Evolutionary conservation across 92 coral and sea anemone genomes (phyloP), one percentile per base, ranked within the genome.

Genomic region (Epizoanthus stellaris): DNA sequence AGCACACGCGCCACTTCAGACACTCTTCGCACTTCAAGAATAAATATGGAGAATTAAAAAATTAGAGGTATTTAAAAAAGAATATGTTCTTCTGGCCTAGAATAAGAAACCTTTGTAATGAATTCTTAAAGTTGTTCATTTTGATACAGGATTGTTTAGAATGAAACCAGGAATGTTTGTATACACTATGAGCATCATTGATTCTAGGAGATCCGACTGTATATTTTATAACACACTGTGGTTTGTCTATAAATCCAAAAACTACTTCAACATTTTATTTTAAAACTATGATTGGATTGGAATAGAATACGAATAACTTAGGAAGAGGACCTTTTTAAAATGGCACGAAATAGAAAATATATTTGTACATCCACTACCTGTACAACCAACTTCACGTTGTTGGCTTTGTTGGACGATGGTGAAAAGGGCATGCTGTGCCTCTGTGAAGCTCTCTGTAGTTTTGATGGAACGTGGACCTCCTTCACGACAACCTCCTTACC

Each of bases 21-120:
- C 90, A 87, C 10, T 87, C 90, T 30, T 87, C 90, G 72, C 89
- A 87, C 81, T 80, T 67, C 19, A 61, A 52, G 81, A 87, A 73
- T 39, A 73, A 64, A 62, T 60, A 45, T 59, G 54, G 40, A 52
- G 60, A 79, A 43, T 45, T 49, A 10, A 79, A 19, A 39, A 30
- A 45, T 12, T n/a, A n/a, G 42, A 56, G 34, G 53, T 17, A 38
- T 77, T 77, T 20, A 56, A 58, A 58, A 64, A 34, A 19, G 40
- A 20, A 23, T 15, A 45, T 77, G 23, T 25, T 70, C 75, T 36
- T 70, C 17, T n/a, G 75, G 20, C 75, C 75, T 70, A 38, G 40
- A 70, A 70, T 12, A 77, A 64, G 67, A 60, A 77, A 43, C 69
- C 36, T 58, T 57, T 30, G 34, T 30, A 30, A 30, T 30, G 34